These are phyloP conservation scores for Trichogramma pretiosum DNA, from an alignment of 1,140 invertebrate species.

Conservation along the genomic window DNA sequence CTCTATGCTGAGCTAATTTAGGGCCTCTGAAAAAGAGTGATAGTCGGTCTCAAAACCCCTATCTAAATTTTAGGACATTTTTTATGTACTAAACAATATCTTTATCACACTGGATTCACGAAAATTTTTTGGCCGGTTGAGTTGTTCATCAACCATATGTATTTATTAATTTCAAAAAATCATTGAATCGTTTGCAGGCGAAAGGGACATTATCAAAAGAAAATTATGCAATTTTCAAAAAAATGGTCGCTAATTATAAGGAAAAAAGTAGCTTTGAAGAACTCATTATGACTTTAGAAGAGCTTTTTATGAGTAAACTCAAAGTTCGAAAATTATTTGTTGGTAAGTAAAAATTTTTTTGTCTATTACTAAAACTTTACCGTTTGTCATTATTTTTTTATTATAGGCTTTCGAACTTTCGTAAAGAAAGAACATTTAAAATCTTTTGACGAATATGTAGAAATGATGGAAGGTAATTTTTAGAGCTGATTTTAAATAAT, in stretches of 20 bases:
- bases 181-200: constrained; percentile 44
- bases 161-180: constrained; percentile 21
- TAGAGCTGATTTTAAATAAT: no score
- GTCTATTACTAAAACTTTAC: neutral
- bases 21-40: no score
- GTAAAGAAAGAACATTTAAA: constrained; percentile 28
- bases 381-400: constrained; percentile 1
- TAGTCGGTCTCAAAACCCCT: no score
- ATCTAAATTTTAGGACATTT: no score
- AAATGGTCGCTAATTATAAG: constrained; percentile 49
- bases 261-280: constrained; percentile 45
- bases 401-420: constrained; percentile 32
- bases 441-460: constrained; percentile 7
- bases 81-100: no score
- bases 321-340: constrained; percentile 51
- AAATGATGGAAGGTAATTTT: neutral
- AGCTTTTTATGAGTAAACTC: constrained; percentile 44
- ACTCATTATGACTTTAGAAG: constrained; percentile 45
- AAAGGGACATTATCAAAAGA: constrained; percentile 45
- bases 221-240: constrained; percentile 51
- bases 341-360: constrained; percentile 33
- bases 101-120: no score
- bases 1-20: no score
- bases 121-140: no score
- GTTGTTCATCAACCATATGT: no score